Evolutionary conservation across 2,888 invertebrate genomes (phyloP), one percentile per base, ranked within the genome.

Genomic region (Synergus laeviventris): DNA sequence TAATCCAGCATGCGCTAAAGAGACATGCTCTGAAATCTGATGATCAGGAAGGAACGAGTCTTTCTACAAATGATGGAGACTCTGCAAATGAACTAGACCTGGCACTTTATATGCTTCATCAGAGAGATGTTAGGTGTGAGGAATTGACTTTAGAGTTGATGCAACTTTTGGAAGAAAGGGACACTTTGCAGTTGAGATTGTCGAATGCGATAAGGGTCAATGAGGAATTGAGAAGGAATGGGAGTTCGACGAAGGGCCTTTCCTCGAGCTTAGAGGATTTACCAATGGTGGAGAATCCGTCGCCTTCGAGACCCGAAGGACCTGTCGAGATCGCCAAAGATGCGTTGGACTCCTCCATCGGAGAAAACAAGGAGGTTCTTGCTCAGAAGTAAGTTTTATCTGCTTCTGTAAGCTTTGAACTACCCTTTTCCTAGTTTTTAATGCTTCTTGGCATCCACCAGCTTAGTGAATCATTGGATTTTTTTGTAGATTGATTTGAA

Each of bases 101-200:
- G 74, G 96, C 97, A 0, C 90, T 96, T 60, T 96, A 96, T 87
- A 96, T 96, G 95, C 91, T 97, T 74, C 97, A 97, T 89, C 96
- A 97, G 87, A 93, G 97, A 81, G 97, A 97, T 84, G 95, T 97
- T 78, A 93, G 96, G 1, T 96, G 96, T 88, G 97, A 97, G 87
- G 97, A 97, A 89, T 92, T 97, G 78, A 97, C 97, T 0, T 93
- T 96, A 86, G 97, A 97, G 89, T 91, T 97, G 74, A 96, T 96
- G 82, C 95, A 92, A 87, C 91, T 97, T 64, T 91, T 97, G 66
- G 97, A 97, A 89, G 97, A 97, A 89, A 93, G 97, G 75, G 97
- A 97, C 87, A 96, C 96, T 0, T 90, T 97, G 74, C 97, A 97
- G 86, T 90, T 97, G 78, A 94, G 96, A 81, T 91, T 97, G 9